A percentile compares a stretch with the other conserved stretches of the same genome.
phyloP scores from a whole-genome alignment of 2,797 vertebrate genomes.

The Hybognathus amarus region DNA sequence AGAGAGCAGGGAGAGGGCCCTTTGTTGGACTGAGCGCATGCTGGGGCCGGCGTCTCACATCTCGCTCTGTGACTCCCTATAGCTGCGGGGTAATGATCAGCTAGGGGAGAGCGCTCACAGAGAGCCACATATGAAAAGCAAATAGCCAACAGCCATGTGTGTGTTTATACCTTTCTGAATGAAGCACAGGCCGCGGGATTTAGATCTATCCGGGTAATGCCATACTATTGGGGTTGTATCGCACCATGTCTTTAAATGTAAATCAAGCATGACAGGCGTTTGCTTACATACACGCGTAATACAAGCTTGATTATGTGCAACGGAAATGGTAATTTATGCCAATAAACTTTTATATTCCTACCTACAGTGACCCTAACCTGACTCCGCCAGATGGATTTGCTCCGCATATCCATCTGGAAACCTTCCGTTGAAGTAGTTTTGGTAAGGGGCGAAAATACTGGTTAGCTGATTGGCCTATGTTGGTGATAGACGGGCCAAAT shows the following conservation, averaged over 20 bases:
- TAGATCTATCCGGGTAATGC: neutral
- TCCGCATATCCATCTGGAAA: too few relatives aligned
- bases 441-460: too few relatives aligned
- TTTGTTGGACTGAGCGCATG: slow-evolving; percentile 63
- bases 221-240: neutral
- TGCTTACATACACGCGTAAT: neutral
- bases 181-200: neutral
- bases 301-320: neutral
- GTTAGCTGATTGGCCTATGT: too few relatives aligned
- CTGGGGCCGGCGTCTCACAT: slow-evolving; percentile 47
- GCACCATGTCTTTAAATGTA: neutral
- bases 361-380: neutral
- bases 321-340: too few relatives aligned
- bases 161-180: slow-evolving; percentile 22
- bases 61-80: slow-evolving; percentile 43
- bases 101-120: neutral
- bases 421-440: too few relatives aligned
- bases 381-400: too few relatives aligned
- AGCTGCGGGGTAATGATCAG: slow-evolving; percentile 52
- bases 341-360: neutral
- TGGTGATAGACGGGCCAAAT: too few relatives aligned
- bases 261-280: neutral
- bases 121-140: slow-evolving; percentile 21
- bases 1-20: slow-evolving; percentile 70
- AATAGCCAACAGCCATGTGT: neutral